phyloP scores from a whole-genome alignment of 1,140 invertebrate genomes.

The Antheraea pernyi region DNA sequence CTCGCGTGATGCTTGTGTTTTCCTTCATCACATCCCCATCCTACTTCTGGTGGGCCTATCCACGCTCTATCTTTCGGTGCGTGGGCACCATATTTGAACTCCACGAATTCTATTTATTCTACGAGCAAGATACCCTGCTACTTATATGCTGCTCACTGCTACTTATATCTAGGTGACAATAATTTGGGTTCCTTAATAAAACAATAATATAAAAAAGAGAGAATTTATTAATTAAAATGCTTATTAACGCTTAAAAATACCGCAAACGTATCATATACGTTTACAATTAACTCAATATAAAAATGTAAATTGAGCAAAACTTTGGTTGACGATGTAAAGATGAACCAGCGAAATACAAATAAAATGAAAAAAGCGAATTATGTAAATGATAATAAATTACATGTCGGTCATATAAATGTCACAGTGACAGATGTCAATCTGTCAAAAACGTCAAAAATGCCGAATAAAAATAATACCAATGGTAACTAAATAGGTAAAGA shows the following conservation, averaged over 20 bases:
- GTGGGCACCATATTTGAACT: too few relatives aligned
- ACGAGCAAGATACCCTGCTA: too few relatives aligned
- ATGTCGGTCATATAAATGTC: neutral
- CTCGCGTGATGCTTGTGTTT: too few relatives aligned
- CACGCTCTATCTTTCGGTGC: too few relatives aligned
- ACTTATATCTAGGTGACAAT: neutral
- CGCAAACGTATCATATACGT: slow-evolving; percentile 13
- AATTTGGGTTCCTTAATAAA: neutral
- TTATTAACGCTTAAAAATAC: neutral
- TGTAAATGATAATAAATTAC: neutral
- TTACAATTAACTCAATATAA: slow-evolving; percentile 20
- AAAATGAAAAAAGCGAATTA: neutral
- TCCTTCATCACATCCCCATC: too few relatives aligned
- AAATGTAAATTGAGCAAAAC: slow-evolving; percentile 28
- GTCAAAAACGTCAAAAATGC: neutral
- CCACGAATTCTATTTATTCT: too few relatives aligned
- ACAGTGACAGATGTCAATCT: neutral
- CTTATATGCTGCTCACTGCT: too few relatives aligned
- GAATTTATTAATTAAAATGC: neutral
- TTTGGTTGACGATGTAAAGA: slow-evolving; percentile 35
- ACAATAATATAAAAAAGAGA: neutral
- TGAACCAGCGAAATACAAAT: slow-evolving; percentile 2
- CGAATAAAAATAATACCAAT: slow-evolving; percentile 10
- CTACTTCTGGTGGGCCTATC: too few relatives aligned
- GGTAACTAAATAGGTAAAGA: slow-evolving; percentile 37